Evolutionary conservation across 2,888 invertebrate species (phyloP).

Genomic region (Nyleta sp.): DNA sequence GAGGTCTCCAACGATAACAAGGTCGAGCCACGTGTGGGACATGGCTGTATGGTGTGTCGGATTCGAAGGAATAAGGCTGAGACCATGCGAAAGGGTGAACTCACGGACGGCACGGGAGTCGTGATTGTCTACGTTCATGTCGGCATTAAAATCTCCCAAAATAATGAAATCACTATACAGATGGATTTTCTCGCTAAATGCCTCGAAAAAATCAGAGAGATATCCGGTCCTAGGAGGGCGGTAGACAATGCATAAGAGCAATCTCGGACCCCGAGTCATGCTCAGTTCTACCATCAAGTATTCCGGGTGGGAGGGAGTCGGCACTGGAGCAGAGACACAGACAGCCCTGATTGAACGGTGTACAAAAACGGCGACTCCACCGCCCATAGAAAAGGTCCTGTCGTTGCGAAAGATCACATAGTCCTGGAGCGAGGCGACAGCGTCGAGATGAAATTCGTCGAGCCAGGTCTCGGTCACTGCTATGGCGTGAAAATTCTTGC

Average conservation of each 20-base stretch:
- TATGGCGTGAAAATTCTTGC: no score
- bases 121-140: background rate
- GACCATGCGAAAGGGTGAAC: background rate
- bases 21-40: background rate
- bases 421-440: background rate
- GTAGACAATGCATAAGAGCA: no score
- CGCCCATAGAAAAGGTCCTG: no score
- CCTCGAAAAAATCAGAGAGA: background rate
- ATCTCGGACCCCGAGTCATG: no score
- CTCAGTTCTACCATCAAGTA: no score
- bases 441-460: no score
- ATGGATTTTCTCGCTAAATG: background rate
- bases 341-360: no score
- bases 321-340: no score
- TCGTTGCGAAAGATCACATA: background rate
- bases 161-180: background rate
- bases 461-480: no score
- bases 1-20: background rate
- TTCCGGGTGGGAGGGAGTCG: no score
- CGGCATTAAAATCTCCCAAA: background rate
- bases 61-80: background rate
- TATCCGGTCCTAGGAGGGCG: background rate
- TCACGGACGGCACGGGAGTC: background rate
- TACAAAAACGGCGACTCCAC: no score
- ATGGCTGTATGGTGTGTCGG: conserved; percentile 1